These are phyloP conservation scores for Popillia japonica DNA, from an alignment of 1,140 invertebrate genomes.

Conservation along the genomic window DNA sequence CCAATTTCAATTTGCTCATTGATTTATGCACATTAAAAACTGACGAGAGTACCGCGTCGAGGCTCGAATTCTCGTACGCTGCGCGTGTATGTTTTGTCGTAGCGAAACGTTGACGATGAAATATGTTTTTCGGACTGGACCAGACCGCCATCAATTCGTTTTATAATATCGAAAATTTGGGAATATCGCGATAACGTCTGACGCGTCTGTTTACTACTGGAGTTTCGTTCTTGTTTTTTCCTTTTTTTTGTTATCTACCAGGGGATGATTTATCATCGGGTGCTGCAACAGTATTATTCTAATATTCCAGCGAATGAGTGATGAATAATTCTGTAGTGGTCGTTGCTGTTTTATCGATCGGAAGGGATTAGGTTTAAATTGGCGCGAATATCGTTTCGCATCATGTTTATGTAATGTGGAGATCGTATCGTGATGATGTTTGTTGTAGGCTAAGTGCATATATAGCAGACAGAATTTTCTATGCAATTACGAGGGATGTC, in stretches of 20 bases:
- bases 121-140: neutral
- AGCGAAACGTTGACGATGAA: neutral
- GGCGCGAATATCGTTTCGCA: too few relatives aligned
- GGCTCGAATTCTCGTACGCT: too few relatives aligned
- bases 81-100: neutral
- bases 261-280: neutral
- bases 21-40: constrained; percentile 18
- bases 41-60: neutral
- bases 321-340: neutral
- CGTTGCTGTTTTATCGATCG: neutral
- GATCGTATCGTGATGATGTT: too few relatives aligned
- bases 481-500: too few relatives aligned
- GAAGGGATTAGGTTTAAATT: neutral
- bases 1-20: constrained; percentile 24
- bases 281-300: constrained; percentile 4
- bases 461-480: too few relatives aligned
- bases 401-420: too few relatives aligned
- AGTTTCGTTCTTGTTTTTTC: too few relatives aligned
- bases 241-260: too few relatives aligned
- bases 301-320: neutral
- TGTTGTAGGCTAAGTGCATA: too few relatives aligned
- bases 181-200: neutral
- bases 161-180: constrained; percentile 21
- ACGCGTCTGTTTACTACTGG: too few relatives aligned
- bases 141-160: neutral